Evolutionary conservation across 1,140 invertebrate genomes (phyloP).

Genomic region (Phenacoccus solenopsis): DNA sequence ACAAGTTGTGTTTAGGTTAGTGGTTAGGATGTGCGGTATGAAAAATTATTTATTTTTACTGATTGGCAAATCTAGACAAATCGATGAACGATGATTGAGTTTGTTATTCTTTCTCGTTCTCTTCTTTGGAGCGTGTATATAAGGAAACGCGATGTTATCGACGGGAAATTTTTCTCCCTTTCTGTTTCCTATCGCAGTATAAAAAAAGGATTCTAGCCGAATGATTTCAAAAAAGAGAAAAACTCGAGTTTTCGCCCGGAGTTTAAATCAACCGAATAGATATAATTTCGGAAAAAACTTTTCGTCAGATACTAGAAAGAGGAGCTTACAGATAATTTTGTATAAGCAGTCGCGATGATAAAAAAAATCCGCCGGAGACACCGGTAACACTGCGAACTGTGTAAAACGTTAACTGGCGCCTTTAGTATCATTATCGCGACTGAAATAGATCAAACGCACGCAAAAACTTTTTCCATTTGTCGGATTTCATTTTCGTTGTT

Average conservation of each 20-base stretch:
- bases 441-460: not conserved
- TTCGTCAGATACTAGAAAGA: not conserved
- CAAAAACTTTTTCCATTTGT: not conserved
- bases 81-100: too few species aligned
- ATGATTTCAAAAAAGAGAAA: not conserved
- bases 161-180: too few species aligned
- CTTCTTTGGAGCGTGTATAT: too few species aligned
- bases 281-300: not conserved
- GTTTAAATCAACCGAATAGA: not conserved
- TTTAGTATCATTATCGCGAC: constrained; percentile 1
- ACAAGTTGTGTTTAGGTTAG: too few species aligned
- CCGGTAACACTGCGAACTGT: not conserved
- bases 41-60: too few species aligned
- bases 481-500: not conserved
- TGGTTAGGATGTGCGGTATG: too few species aligned
- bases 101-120: too few species aligned
- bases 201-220: not conserved
- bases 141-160: too few species aligned
- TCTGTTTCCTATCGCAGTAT: not conserved
- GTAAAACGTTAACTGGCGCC: not conserved
- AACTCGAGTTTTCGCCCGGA: not conserved
- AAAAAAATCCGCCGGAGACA: not conserved
- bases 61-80: too few species aligned
- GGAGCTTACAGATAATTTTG: not conserved
- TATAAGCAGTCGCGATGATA: not conserved